Base-by-base conservation (phyloP, 1,140 invertebrate species). In the Caenorhabditis brenneri region DNA sequence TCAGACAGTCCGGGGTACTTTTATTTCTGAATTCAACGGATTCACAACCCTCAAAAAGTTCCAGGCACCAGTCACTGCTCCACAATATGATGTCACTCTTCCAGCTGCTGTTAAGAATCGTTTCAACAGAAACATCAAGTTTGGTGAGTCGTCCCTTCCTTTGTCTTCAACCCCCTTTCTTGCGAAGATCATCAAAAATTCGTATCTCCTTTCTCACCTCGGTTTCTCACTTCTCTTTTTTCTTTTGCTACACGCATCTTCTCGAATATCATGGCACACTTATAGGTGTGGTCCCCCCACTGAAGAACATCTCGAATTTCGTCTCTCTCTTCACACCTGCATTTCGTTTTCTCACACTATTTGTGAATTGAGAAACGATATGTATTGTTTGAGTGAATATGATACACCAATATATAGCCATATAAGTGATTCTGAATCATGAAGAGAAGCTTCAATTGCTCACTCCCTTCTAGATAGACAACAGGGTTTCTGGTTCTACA, bases 221-320 rank as follows among this genome's bases (percentile, higher is more conserved):
- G 19, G 5, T 51, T 55, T 51, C 24, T 80, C 27, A 31, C 46
- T 31, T 80, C 24, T 10, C 9, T 53, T n/a, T 80, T 24, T 53
- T 51, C 51, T 74, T 42, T 42, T n/a, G n/a, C 65, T 39, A 74
- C 65, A 74, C 65, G 65, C 65, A 74, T 36, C 65, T 74, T 74
- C 65, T 74, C 65, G 65, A 42, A 74, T 74, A 74, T 74, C 65
- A 74, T 74, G 33, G 36, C 36, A 74, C 58, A 24, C 36, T 42
- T 42, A 24, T 74, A 74, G 36, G 65, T 74, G 65, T 74, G 65
- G 65, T 74, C 65, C 24, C 65, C 29, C 33, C 19, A n/a, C 9
- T 24, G 65, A 74, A 74, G 36, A 74, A 74, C 65, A 74, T 74
- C 65, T 74, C 65, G 36, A 74, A 74, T 74, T 74, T 74, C 65